Conservation (phyloP, 2,113 vertebrate species). For the Sceloporus undulatus region DNA sequence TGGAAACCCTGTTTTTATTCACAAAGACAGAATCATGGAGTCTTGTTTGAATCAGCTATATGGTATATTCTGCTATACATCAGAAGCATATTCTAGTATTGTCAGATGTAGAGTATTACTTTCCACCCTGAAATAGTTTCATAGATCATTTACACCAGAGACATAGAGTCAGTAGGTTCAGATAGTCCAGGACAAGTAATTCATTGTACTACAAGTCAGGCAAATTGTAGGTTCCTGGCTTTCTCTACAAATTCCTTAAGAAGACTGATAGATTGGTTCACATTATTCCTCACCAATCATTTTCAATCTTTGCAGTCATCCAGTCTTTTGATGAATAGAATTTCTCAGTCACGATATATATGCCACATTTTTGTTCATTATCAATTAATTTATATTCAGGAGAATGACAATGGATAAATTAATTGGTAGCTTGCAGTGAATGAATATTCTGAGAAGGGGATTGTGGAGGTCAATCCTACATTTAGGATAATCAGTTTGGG, state of each 20-base stretch:
- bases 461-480: not conserved
- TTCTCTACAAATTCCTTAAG: constrained; percentile 18
- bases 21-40: not conserved
- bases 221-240: constrained; percentile 50
- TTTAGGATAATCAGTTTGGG: no score
- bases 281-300: not conserved
- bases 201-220: not conserved
- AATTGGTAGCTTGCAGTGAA: not conserved
- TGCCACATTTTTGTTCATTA: not conserved
- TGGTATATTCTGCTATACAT: constrained; percentile 14
- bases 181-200: constrained; percentile 54
- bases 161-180: constrained; percentile 25
- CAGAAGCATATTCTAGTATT: not conserved
- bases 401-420: not conserved
- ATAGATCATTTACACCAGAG: constrained; percentile 42
- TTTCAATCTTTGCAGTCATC: not conserved
- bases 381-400: not conserved
- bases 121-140: constrained; percentile 28
- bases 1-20: not conserved
- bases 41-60: constrained; percentile 29
- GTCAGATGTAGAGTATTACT: constrained; percentile 21
- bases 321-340: not conserved
- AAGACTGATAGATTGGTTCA: not conserved
- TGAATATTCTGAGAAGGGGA: not conserved
- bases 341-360: not conserved